Conservation (phyloP, 1,140 invertebrate genomes). For the Zaprionus gabonicus region DNA sequence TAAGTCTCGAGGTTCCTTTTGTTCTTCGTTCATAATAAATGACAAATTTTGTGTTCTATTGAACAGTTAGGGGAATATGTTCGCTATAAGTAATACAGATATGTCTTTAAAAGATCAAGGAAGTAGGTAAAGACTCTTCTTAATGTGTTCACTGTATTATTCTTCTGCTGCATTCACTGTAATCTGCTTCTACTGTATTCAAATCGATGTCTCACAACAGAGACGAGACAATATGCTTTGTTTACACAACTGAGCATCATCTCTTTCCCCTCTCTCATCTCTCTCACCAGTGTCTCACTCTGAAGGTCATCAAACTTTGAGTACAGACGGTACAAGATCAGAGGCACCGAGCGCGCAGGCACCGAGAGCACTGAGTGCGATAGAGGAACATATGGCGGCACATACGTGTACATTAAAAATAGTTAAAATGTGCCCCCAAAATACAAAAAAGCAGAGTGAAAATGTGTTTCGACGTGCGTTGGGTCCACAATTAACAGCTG, state of each 20-base stretch:
- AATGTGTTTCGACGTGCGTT: conserved; percentile 28
- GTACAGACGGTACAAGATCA: conserved; percentile 26
- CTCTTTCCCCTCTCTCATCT: background rate
- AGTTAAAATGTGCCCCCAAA: conserved; percentile 52
- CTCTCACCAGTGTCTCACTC: conserved; percentile 9
- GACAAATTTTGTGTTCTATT: conserved; percentile 32
- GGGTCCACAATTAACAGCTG: conserved; percentile 76
- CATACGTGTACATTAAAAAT: conserved; percentile 54
- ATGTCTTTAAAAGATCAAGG: conserved; percentile 4
- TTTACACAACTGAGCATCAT: conserved; percentile 53
- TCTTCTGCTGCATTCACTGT: background rate
- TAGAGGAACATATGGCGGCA: conserved; percentile 13
- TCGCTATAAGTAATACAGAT: background rate
- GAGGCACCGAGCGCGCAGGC: background rate
- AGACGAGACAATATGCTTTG: conserved; percentile 18
- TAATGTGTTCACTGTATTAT: too few relatives aligned
- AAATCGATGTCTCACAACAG: background rate
- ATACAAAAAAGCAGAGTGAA: conserved; percentile 8
- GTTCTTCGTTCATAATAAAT: conserved; percentile 27
- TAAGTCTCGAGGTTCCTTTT: background rate
- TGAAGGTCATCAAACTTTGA: conserved; percentile 77
- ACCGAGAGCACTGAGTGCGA: background rate
- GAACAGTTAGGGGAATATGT: conserved; percentile 32
- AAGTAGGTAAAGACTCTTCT: background rate
- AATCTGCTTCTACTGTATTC: background rate